These are phyloP conservation scores for Ornithoptera priamus DNA, from an alignment of 2,888 invertebrate species.

Conservation along the genomic window DNA sequence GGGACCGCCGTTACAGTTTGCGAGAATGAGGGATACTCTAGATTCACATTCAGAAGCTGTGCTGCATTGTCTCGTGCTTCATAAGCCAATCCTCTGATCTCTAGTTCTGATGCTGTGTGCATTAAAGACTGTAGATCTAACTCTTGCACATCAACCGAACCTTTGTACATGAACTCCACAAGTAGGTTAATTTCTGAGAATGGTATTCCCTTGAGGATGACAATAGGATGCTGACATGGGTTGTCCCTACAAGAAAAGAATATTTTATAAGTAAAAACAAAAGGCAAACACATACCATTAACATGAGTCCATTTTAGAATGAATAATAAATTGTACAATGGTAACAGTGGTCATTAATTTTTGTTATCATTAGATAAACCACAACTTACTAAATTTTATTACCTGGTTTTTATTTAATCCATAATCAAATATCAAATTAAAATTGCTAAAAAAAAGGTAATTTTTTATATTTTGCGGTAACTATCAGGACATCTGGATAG, in stretches of 20 bases:
- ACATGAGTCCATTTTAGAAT: conserved; percentile 3
- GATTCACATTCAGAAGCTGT: conserved; percentile 75
- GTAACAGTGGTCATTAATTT: conserved; percentile 13
- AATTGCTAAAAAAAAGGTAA: neutral
- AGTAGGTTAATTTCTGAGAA: conserved; percentile 84
- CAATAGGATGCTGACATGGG: conserved; percentile 86
- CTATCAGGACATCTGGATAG: neutral
- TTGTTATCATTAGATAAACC: conserved; percentile 41
- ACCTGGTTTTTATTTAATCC: neutral
- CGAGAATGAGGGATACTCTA: conserved; percentile 72
- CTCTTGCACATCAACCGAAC: conserved; percentile 84
- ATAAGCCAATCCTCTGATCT: conserved; percentile 83
- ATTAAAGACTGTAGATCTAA: conserved; percentile 82
- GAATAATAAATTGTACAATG: conserved; percentile 15
- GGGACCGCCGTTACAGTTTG: conserved; percentile 49
- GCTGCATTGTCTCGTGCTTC: conserved; percentile 80
- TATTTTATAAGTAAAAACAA: conserved; percentile 37
- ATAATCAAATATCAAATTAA: neutral
- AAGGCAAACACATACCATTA: conserved; percentile 12
- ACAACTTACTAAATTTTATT: conserved; percentile 6
- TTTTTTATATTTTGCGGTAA: neutral
- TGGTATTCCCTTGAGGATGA: conserved; percentile 84
- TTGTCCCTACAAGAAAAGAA: conserved; percentile 76
- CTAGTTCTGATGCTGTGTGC: conserved; percentile 84
- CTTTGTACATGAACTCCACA: conserved; percentile 86